Evolutionary conservation across 2,888 invertebrate species (phyloP).

Genomic region (Baccha elongata): DNA sequence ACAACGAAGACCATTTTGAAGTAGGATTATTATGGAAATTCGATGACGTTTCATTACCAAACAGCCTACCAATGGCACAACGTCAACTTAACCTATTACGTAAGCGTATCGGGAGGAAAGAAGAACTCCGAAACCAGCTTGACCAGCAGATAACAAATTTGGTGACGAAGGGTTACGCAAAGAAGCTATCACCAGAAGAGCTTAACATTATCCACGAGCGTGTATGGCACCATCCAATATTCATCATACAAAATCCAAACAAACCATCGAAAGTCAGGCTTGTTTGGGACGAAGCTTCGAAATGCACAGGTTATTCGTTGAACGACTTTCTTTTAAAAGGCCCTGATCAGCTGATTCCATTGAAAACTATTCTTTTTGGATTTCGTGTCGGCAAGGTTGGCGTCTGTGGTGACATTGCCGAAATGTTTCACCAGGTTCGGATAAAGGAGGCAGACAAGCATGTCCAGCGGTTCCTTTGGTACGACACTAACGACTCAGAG

Average conservation of each 20-base stretch:
- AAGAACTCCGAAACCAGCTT: slow-evolving; percentile 1
- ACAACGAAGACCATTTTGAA: background rate
- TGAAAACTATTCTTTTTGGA: background rate
- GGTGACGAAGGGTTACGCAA: slow-evolving; percentile 20
- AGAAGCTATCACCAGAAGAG: background rate
- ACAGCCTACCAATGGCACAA: slow-evolving; percentile 5
- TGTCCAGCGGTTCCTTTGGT: slow-evolving; percentile 76
- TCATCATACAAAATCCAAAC: slow-evolving; percentile 65
- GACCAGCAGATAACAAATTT: slow-evolving; percentile 36
- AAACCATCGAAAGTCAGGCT: slow-evolving; percentile 75
- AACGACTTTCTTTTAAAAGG: slow-evolving; percentile 77
- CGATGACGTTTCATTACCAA: slow-evolving; percentile 1
- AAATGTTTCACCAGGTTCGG: slow-evolving; percentile 62
- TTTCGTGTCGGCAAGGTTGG: slow-evolving; percentile 5
- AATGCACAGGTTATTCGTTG: slow-evolving; percentile 73
- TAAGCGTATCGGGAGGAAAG: background rate
- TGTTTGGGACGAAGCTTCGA: slow-evolving; percentile 78
- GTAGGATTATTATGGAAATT: slow-evolving; percentile 11
- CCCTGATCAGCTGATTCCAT: slow-evolving; percentile 75
- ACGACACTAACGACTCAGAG: slow-evolving; percentile 61
- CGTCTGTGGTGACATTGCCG: slow-evolving; percentile 10
- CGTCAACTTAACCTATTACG: background rate
- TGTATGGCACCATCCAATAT: background rate
- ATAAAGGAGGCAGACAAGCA: slow-evolving; percentile 53
- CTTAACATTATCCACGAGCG: background rate